Conservation (phyloP, 2,113 vertebrate genomes). For the Neolamprologus hecqui region DNA sequence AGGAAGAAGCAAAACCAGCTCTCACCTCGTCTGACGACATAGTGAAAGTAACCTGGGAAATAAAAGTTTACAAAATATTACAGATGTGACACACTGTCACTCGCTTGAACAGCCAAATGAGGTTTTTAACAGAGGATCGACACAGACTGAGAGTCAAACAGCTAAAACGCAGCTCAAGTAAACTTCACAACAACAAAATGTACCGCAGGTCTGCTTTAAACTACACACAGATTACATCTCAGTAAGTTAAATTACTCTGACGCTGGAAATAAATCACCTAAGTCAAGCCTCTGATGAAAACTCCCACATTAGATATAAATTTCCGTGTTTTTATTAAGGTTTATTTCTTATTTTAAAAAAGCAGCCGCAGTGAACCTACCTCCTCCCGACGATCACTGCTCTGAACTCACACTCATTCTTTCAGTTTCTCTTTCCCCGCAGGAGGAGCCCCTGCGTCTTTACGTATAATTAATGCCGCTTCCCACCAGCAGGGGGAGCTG, state of each 20-base stretch:
- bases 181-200: not conserved
- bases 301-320: not conserved
- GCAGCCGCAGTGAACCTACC: not conserved
- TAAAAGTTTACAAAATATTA: not conserved
- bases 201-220: not conserved
- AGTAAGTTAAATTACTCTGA: not conserved
- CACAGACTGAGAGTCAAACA: not conserved
- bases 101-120: accelerated
- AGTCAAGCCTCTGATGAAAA: not conserved
- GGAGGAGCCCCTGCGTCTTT: accelerated
- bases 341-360: not conserved
- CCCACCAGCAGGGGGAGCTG: not conserved
- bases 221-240: not conserved
- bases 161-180: not conserved
- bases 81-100: not conserved
- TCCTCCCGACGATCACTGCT: not conserved
- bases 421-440: slow-evolving; percentile 25
- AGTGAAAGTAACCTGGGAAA: not conserved
- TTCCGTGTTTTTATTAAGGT: accelerated
- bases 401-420: not conserved
- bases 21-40: slow-evolving; percentile 70
- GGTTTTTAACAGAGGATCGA: not conserved
- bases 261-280: not conserved
- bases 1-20: not conserved
- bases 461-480: not conserved